A percentile compares a stretch with the other conserved stretches of the same genome.
These are phyloP conservation scores for Cosmorhoe ocellata DNA, from an alignment of 2,888 invertebrate genomes.

Conservation along the genomic window DNA sequence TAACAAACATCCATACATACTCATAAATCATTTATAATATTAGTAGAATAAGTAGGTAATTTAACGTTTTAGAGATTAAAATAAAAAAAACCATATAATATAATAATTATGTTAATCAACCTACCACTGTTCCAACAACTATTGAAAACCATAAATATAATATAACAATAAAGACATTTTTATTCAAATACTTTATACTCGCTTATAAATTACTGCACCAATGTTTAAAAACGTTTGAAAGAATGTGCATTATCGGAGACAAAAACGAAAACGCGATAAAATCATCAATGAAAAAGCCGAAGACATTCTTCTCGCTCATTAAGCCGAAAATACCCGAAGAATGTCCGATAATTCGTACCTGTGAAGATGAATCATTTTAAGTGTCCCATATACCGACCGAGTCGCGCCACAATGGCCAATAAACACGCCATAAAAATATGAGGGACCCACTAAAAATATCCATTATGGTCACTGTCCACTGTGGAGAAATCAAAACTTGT, in stretches of 20 bases:
- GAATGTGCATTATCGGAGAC: neutral
- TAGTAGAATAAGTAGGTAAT: no score
- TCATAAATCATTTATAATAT: no score
- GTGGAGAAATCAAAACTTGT: no score
- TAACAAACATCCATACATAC: no score
- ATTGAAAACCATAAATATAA: no score
- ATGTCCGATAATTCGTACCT: conserved; percentile 64
- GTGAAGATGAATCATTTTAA: conserved; percentile 72
- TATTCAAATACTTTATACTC: no score
- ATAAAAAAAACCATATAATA: no score
- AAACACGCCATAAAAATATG: conserved; percentile 79
- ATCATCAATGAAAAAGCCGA: conserved; percentile 27
- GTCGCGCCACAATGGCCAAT: conserved; percentile 74
- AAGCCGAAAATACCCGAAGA: conserved; percentile 61
- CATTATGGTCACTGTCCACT: conserved; percentile 2
- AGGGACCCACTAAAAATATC: conserved; percentile 67
- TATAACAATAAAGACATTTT: no score
- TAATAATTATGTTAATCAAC: no score
- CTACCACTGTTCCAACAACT: no score
- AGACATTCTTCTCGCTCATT: conserved; percentile 52
- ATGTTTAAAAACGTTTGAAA: neutral
- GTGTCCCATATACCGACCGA: conserved; percentile 53
- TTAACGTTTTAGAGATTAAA: no score
- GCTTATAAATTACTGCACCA: no score
- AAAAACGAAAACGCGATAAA: conserved; percentile 23